phyloP scores from a whole-genome alignment of 2,888 invertebrate genomes.

The Icerya purchasi region DNA sequence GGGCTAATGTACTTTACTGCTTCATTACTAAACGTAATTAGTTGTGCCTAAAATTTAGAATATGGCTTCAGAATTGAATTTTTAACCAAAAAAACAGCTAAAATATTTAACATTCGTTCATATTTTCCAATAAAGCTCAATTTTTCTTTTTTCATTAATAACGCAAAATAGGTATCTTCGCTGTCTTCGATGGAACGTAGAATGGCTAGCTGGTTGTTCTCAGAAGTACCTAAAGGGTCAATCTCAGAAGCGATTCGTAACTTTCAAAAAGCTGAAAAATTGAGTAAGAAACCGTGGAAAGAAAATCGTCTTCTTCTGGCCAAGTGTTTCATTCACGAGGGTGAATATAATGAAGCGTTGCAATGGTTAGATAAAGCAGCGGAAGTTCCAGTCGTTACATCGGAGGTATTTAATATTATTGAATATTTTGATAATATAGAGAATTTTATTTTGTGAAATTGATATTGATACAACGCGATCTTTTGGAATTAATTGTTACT shows the following conservation, averaged over 20 bases:
- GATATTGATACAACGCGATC: no score
- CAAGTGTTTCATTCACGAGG: constrained; percentile 32
- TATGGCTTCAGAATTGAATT: no score
- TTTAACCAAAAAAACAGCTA: no score
- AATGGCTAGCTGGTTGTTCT: constrained; percentile 39
- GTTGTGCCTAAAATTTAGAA: no score
- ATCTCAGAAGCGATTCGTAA: constrained; percentile 37
- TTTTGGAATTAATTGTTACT: no score
- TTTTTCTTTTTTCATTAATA: no score
- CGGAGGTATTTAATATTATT: constrained; percentile 16
- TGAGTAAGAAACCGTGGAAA: constrained; percentile 32
- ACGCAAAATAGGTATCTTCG: constrained; percentile 30
- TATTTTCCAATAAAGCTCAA: no score
- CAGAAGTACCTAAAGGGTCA: constrained; percentile 37
- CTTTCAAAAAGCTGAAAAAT: constrained; percentile 32
- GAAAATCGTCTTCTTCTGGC: constrained; percentile 35
- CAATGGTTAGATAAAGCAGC: constrained; percentile 27
- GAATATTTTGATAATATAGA: background rate
- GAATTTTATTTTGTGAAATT: background rate
- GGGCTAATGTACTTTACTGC: no score
- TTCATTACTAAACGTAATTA: no score
- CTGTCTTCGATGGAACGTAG: constrained; percentile 43
- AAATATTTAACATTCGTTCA: no score
- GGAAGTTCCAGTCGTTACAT: constrained; percentile 16
- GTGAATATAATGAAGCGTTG: constrained; percentile 30